A percentile compares a stretch with the other conserved stretches of the same genome.
phyloP scores from a whole-genome alignment of 1,140 invertebrate species.

The Drosophila paulistorum region DNA sequence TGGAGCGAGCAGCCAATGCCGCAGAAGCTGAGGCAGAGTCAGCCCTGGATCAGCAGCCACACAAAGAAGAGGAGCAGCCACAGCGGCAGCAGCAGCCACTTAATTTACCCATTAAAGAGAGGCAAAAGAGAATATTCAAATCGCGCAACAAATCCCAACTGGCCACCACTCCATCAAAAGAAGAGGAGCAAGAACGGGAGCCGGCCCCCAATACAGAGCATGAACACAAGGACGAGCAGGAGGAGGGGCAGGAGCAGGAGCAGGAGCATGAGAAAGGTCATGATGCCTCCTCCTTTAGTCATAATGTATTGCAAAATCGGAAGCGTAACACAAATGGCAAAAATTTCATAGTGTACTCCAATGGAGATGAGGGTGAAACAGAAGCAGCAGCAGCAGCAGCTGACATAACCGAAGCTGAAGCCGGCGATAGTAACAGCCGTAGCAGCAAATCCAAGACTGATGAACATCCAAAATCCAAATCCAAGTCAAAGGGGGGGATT shows the following conservation, averaged over 20 bases:
- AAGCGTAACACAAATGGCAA: background rate
- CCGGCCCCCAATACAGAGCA: background rate
- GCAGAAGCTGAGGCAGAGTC: background rate
- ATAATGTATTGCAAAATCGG: background rate
- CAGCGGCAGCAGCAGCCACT: slow-evolving; percentile 18
- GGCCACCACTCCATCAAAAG: background rate
- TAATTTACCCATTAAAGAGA: slow-evolving; percentile 71
- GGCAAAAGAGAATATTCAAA: slow-evolving; percentile 79
- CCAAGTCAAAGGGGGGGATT: background rate
- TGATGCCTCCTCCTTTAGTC: background rate
- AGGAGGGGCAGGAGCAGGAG: background rate
- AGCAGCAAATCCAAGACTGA: slow-evolving; percentile 40
- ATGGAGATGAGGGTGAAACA: background rate
- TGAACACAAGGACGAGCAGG: background rate
- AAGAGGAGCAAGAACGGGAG: slow-evolving; percentile 5
- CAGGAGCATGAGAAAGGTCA: background rate
- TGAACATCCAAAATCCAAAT: slow-evolving; percentile 5
- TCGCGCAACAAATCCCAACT: slow-evolving; percentile 58
- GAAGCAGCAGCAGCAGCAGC: no score
- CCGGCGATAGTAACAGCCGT: background rate
- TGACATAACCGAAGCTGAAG: background rate
- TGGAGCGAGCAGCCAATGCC: background rate
- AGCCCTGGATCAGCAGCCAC: slow-evolving; percentile 3
- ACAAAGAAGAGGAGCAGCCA: background rate
- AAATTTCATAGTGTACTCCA: background rate